phyloP scores from a whole-genome alignment of 1,140 invertebrate species.

The Colletes latitarsis region DNA sequence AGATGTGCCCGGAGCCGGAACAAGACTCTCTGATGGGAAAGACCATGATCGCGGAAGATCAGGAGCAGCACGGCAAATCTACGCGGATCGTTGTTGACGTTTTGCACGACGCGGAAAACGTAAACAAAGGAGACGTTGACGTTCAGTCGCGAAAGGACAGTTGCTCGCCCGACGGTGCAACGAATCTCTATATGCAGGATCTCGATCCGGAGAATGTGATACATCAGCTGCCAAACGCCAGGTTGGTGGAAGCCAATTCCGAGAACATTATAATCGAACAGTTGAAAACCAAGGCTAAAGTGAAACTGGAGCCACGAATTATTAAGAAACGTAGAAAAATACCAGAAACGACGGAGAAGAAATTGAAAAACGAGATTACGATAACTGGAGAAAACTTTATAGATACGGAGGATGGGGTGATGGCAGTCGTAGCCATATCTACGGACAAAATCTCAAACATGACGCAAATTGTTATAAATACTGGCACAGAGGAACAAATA shows the following conservation, averaged over 20 bases:
- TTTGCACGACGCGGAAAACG: conserved; percentile 1
- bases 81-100: conserved; percentile 15
- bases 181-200: conserved; percentile 32
- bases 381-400: conserved; percentile 22
- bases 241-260: conserved; percentile 5
- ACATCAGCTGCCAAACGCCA: not conserved
- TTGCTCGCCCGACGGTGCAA: not conserved
- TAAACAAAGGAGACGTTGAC: not conserved
- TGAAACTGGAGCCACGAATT: conserved; percentile 57
- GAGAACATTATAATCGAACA: conserved; percentile 47
- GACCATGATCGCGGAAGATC: not conserved
- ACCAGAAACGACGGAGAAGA: conserved; percentile 39
- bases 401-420: conserved; percentile 65
- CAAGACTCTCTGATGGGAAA: conserved; percentile 18
- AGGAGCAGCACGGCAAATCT: conserved; percentile 37
- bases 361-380: conserved; percentile 34
- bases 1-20: conserved; percentile 18
- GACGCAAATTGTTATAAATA: conserved; percentile 80
- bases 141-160: not conserved
- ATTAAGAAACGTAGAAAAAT: conserved; percentile 62
- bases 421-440: conserved; percentile 78
- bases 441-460: conserved; percentile 78
- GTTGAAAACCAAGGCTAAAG: conserved; percentile 36
- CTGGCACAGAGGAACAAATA: conserved; percentile 74
- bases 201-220: not conserved